Evolutionary conservation across 2,113 vertebrate genomes (phyloP).

Genomic region (Sinocyclocheilus maitianheensis): DNA sequence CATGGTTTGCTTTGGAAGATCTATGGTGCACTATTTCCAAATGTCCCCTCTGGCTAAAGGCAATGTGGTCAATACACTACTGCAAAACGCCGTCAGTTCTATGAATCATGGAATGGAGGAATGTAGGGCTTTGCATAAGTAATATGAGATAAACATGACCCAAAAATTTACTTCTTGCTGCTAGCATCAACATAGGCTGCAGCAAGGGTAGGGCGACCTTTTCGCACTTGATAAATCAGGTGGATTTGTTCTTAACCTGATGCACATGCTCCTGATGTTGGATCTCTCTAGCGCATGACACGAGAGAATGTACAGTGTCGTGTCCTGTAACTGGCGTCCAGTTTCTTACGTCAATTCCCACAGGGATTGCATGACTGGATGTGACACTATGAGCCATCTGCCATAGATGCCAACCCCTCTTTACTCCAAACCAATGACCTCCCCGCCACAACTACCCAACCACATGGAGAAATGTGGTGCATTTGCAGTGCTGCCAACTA

Average conservation of each 20-base stretch:
- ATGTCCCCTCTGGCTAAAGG: constrained; percentile 6
- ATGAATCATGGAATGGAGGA: background rate
- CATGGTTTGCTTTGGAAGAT: constrained; percentile 5
- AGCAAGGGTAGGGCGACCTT: constrained; percentile 26
- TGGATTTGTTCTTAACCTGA: background rate
- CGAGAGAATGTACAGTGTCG: background rate
- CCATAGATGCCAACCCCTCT: constrained; percentile 5
- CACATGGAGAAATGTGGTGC: background rate
- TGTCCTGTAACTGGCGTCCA: constrained; percentile 5
- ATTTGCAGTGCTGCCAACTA: constrained; percentile 23
- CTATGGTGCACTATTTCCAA: background rate
- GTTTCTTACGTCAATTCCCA: constrained; percentile 4
- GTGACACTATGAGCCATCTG: constrained; percentile 43
- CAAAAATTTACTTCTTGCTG: background rate
- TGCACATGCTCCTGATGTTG: background rate
- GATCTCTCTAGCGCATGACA: too few species aligned
- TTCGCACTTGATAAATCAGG: constrained; percentile 13
- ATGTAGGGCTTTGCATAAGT: background rate
- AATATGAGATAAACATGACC: constrained; percentile 22
- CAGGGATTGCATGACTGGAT: constrained; percentile 34
- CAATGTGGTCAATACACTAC: constrained; percentile 7
- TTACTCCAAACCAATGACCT: background rate
- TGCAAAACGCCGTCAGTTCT: constrained; percentile 1
- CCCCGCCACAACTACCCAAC: background rate
- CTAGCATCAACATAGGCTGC: constrained; percentile 3